Base-by-base conservation (phyloP, 1,140 invertebrate genomes). In the Hirudo medicinalis region DNA sequence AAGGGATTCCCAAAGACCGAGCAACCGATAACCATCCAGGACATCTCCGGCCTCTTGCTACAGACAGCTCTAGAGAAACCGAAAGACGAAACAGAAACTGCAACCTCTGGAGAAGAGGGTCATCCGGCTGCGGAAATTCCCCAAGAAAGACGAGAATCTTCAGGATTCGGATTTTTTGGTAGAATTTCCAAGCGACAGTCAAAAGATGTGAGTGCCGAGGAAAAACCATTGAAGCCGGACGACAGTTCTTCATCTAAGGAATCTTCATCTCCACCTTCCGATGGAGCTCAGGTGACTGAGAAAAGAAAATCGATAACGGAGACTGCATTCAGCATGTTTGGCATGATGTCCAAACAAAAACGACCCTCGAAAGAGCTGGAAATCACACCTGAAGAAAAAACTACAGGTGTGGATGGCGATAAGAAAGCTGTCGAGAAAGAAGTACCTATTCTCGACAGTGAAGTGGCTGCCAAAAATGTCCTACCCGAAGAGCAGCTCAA, bases 331-430 rank as follows among this genome's bases (percentile, higher is more conserved):
- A 63, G 57, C 57, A 22, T 63, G 57, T 63, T 63, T 63, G 57
- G 57, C 22, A 63, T 63, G 57, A 63, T 63, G 57, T 49, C 43
- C 43, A 49, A 49, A 17, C 43, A 49, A 49, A 63, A 63, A 63
- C 57, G 57, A 8, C 22, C 6, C 5, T 63, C 57, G 11, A 63
- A 63, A 63, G 57, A 63, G 22, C 29, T 63, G 57, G 57, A 32
- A 63, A 32, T 32, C 22, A 32, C 22, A 63, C 22, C 57, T 32
- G 29, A 63, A 32, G 57, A 63, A 63, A 32, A 63, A 32, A 20
- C 22, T 63, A 25, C 54, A n/a, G 25, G 20, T 57, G 15, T 32
- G 22, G 57, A 25, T 63, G 22, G 11, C 11, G 57, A 32, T 63
- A 49, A 49, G 43, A 20, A 63, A 63, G 20, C 15, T 13, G 13